Percentiles rank a stretch among this genome's conserved stretches.
phyloP scores from a whole-genome alignment of 2,113 vertebrate species.

The Catagonus wagneri region DNA sequence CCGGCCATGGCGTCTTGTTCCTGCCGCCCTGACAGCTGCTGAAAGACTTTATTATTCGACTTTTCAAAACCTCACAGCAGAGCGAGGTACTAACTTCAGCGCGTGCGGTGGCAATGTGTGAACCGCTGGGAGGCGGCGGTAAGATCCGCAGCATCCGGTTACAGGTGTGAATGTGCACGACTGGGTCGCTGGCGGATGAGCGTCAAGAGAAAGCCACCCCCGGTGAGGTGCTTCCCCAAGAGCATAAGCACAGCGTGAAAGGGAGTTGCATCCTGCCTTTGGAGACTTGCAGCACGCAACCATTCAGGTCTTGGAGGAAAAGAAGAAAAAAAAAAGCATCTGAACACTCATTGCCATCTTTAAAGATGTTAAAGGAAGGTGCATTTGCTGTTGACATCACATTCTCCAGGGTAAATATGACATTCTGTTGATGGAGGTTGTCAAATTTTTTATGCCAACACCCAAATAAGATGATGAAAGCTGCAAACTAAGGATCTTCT shows the following conservation, averaged over 20 bases:
- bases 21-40: slow-evolving; percentile 80
- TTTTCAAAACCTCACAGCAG: slow-evolving; percentile 59
- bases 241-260: accelerated
- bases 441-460: background rate
- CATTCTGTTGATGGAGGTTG: background rate
- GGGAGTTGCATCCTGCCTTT: background rate
- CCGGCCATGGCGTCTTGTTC: slow-evolving; percentile 67
- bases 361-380: background rate
- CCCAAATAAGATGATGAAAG: background rate
- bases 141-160: slow-evolving; percentile 78
- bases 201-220: background rate
- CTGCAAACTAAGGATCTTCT: background rate
- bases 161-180: slow-evolving; percentile 71
- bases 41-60: slow-evolving; percentile 81
- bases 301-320: too few relatives aligned
- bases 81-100: slow-evolving; percentile 74
- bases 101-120: slow-evolving; percentile 31
- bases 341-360: background rate
- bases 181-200: slow-evolving; percentile 59
- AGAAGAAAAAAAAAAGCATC: background rate
- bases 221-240: accelerated
- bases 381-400: background rate
- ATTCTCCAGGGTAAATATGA: background rate
- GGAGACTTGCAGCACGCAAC: background rate
- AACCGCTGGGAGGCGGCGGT: slow-evolving; percentile 63